A percentile compares a stretch with the other conserved stretches of the same genome.
Evolutionary conservation across 1,140 invertebrate genomes (phyloP).

Genomic region (Zaprionus lachaisei): DNA sequence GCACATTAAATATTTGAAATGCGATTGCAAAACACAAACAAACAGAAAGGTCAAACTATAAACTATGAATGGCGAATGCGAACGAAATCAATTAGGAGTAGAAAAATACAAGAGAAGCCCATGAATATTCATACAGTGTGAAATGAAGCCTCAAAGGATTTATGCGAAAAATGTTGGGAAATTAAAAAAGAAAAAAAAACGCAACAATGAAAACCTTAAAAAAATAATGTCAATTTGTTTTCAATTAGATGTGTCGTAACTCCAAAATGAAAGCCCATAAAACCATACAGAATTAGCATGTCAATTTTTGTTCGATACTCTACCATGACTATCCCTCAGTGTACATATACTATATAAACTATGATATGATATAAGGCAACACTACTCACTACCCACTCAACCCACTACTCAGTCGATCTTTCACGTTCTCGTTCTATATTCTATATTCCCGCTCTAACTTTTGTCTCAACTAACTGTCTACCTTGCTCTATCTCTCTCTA

Average conservation of each 20-base stretch:
- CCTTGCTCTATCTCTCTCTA: conserved; percentile 15
- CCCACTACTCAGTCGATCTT: conserved; percentile 14
- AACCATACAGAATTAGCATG: conserved; percentile 44
- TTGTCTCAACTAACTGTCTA: conserved; percentile 22
- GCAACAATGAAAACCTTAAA: conserved; percentile 33
- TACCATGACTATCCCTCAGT: background rate
- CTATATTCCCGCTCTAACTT: conserved; percentile 26
- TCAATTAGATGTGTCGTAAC: conserved; percentile 61
- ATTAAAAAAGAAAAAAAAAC: conserved; percentile 7
- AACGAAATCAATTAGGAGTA: conserved; percentile 32
- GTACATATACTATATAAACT: conserved; percentile 5
- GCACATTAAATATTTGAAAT: conserved; percentile 36
- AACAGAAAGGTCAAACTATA: conserved; percentile 40
- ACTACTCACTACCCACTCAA: background rate
- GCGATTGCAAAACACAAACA: conserved; percentile 9
- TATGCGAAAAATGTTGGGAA: conserved; percentile 36
- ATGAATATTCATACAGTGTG: conserved; percentile 28
- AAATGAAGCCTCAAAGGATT: conserved; percentile 32
- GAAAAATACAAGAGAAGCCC: conserved; percentile 27
- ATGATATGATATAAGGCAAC: background rate
- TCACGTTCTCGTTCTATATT: conserved; percentile 31
- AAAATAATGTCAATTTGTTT: conserved; percentile 74
- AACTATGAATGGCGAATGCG: conserved; percentile 35
- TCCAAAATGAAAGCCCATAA: conserved; percentile 6
- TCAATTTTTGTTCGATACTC: conserved; percentile 65